Evolutionary conservation across 2,797 vertebrate genomes (phyloP).

Genomic region (Urocyon cinereoargenteus): DNA sequence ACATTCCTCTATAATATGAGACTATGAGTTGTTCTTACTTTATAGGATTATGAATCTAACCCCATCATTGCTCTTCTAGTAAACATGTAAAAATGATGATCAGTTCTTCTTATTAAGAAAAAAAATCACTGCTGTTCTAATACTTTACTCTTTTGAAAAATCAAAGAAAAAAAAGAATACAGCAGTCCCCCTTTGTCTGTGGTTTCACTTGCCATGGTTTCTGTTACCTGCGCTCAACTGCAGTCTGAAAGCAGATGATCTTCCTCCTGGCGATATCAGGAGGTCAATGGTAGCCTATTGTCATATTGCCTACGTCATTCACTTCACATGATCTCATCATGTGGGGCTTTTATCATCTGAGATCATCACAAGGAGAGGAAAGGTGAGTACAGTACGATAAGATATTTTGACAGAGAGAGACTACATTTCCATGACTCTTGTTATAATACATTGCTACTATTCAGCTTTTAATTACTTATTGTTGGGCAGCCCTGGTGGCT

Average conservation of each 20-base stretch:
- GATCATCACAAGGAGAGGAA: background rate
- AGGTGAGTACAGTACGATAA: background rate
- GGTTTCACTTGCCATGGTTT: background rate
- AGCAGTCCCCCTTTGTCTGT: background rate
- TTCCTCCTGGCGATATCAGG: background rate
- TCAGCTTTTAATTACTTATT: background rate
- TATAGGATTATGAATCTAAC: background rate
- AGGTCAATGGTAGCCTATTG: background rate
- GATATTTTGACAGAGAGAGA: background rate
- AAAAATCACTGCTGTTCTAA: background rate
- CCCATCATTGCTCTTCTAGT: background rate
- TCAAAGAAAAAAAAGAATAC: background rate
- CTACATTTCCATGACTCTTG: background rate
- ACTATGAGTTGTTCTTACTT: background rate
- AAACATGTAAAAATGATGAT: background rate
- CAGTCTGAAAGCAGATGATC: background rate
- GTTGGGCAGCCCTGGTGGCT: no score
- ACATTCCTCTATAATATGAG: background rate
- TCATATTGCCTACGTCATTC: background rate
- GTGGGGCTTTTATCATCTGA: background rate
- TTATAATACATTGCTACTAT: background rate
- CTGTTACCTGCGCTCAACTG: background rate
- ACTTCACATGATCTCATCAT: background rate
- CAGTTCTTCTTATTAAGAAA: conserved; percentile 25
- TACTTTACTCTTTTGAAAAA: background rate